phyloP scores from a whole-genome alignment of 2,113 vertebrate genomes.

The Hippocampus zosterae region DNA sequence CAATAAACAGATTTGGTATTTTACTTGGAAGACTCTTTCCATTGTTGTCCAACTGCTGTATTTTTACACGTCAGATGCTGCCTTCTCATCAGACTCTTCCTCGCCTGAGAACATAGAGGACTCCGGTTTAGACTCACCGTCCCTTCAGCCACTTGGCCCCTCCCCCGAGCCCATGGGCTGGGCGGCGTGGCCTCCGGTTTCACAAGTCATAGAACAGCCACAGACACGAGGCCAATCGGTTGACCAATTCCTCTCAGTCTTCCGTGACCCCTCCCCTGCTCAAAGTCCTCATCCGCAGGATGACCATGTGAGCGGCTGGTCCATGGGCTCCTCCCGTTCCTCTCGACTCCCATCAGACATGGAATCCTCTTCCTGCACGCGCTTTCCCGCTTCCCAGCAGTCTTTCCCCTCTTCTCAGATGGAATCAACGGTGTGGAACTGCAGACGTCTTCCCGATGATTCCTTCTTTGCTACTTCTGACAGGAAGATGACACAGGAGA shows the following conservation, averaged over 20 bases:
- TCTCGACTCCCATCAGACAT: slow-evolving; percentile 34
- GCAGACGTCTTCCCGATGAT: slow-evolving; percentile 69
- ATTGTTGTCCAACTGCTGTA: background rate
- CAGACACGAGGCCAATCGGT: slow-evolving; percentile 35
- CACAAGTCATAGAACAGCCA: slow-evolving; percentile 63
- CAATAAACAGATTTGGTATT: background rate
- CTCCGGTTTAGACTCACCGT: slow-evolving; percentile 88
- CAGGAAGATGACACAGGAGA: slow-evolving; percentile 41
- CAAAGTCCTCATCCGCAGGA: slow-evolving; percentile 39
- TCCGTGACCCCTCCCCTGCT: slow-evolving; percentile 62
- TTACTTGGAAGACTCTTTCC: background rate
- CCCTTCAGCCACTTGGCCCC: slow-evolving; percentile 78
- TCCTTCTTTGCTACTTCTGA: slow-evolving; percentile 69
- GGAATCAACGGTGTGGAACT: slow-evolving; percentile 70
- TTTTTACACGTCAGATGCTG: slow-evolving; percentile 60
- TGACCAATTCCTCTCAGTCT: slow-evolving; percentile 66
- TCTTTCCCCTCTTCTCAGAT: slow-evolving; percentile 47
- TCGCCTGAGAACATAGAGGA: slow-evolving; percentile 91
- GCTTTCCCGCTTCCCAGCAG: slow-evolving; percentile 65
- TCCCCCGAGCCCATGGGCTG: slow-evolving; percentile 83
- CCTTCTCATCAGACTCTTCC: slow-evolving; percentile 87
- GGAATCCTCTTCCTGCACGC: slow-evolving; percentile 43
- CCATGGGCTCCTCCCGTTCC: slow-evolving; percentile 16
- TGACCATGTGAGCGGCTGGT: slow-evolving; percentile 41
- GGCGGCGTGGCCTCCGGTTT: slow-evolving; percentile 75